A percentile compares a stretch with the other conserved stretches of the same genome.
These are phyloP conservation scores for Blastobasis adustella DNA, from an alignment of 2,888 invertebrate species.

Conservation along the genomic window DNA sequence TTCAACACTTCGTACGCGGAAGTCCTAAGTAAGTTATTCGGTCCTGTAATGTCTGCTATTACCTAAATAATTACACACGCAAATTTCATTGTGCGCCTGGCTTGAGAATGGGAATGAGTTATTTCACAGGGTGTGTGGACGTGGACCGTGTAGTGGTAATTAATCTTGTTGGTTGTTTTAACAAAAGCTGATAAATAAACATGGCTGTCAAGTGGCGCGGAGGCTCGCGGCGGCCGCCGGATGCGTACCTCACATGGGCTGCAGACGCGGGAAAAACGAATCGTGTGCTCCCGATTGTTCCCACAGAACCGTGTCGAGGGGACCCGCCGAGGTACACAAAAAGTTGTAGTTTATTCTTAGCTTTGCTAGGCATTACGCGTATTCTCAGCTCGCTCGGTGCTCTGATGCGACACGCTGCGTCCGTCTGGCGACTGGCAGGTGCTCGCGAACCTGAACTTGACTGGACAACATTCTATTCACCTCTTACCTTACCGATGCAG, in stretches of 20 bases:
- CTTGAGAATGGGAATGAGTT: background rate
- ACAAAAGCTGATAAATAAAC: constrained; percentile 47
- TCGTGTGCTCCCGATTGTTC: constrained; percentile 55
- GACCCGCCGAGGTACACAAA: no score
- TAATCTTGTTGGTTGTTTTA: constrained; percentile 31
- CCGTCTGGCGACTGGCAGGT: constrained; percentile 48
- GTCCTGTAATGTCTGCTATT: no score
- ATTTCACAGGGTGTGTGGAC: background rate
- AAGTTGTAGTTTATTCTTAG: no score
- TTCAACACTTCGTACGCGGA: no score
- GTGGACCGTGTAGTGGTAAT: constrained; percentile 15
- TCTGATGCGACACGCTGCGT: constrained; percentile 10
- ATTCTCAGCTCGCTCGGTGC: no score
- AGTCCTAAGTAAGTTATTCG: no score
- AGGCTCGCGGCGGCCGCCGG: constrained; percentile 37
- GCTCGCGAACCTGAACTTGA: constrained; percentile 48
- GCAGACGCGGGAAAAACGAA: constrained; percentile 58
- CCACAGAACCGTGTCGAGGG: constrained; percentile 53
- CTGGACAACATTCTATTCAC: constrained; percentile 49
- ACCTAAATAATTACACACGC: no score
- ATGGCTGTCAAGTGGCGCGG: constrained; percentile 28
- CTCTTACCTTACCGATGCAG: constrained; percentile 5
- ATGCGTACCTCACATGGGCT: constrained; percentile 66
- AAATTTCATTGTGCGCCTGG: background rate
- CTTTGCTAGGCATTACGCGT: no score